Conservation (phyloP, 2,113 vertebrate species). For the Struthidea cinerea region DNA sequence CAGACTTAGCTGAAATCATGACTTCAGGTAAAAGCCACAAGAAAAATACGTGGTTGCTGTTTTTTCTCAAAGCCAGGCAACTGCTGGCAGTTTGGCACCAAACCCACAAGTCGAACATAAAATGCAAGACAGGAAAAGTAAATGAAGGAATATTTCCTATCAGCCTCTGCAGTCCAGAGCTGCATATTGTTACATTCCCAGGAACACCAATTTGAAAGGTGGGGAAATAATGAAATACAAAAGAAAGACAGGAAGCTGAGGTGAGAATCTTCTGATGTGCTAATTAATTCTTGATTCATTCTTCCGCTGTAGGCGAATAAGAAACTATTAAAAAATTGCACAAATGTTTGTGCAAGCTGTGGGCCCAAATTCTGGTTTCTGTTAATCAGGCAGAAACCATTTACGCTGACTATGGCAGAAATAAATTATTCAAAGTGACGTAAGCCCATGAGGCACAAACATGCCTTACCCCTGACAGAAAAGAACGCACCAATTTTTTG, state of each 20-base stretch:
- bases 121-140: background rate
- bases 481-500: background rate
- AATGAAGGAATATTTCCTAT: constrained; percentile 7
- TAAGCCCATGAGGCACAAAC: background rate
- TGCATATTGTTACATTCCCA: constrained; percentile 12
- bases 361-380: constrained; percentile 8
- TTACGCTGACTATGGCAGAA: background rate
- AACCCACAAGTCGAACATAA: background rate
- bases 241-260: constrained; percentile 48
- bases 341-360: constrained; percentile 4
- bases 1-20: background rate
- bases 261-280: constrained; percentile 47
- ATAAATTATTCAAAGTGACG: background rate
- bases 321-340: constrained; percentile 43
- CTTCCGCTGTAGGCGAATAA: constrained; percentile 3
- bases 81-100: background rate
- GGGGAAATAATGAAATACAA: background rate
- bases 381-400: constrained; percentile 13
- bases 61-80: background rate
- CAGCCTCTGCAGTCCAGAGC: background rate
- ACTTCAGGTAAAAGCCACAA: background rate
- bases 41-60: background rate
- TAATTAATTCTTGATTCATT: constrained; percentile 60
- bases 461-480: background rate
- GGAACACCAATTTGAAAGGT: background rate